Percentiles rank a stretch among this genome's conserved stretches.
Evolutionary conservation across 2,888 invertebrate species (phyloP).

Genomic region (Auanema freiburgensis): DNA sequence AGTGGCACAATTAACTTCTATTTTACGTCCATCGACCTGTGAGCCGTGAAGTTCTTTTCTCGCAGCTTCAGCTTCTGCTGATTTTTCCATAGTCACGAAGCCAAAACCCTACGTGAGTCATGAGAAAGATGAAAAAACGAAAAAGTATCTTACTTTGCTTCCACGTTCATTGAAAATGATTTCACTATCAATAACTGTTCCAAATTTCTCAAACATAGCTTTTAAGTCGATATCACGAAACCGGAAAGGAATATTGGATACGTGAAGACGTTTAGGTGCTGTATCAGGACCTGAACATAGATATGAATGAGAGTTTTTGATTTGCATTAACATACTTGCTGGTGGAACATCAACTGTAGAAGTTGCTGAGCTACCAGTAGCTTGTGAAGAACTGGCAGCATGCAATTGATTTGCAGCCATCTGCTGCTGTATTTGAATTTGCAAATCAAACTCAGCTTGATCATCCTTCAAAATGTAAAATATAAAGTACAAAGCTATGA

Average conservation of each 20-base stretch:
- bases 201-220: conserved; percentile 82
- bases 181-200: conserved; percentile 97
- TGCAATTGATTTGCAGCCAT: conserved; percentile 33
- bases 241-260: conserved; percentile 99
- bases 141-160: conserved; percentile 79
- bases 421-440: conserved; percentile 42
- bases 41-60: conserved; percentile 99
- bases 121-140: too few species aligned
- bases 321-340: too few species aligned
- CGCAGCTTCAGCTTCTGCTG: conserved; percentile 99
- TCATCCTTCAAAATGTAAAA: conserved; percentile 15
- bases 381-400: too few species aligned
- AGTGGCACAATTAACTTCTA: conserved; percentile 96
- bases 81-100: conserved; percentile 99
- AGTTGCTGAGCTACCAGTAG: too few species aligned
- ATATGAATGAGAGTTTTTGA: too few species aligned
- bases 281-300: background rate
- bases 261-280: conserved; percentile 80
- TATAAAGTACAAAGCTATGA: background rate
- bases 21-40: conserved; percentile 99
- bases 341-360: too few species aligned
- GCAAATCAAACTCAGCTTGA: conserved; percentile 41
- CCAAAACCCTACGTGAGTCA: conserved; percentile 99
- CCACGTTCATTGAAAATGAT: conserved; percentile 99
- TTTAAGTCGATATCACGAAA: conserved; percentile 97